phyloP scores from a whole-genome alignment of 53 echinoderm and acorn worm genomes.

The Mesocentrotus franciscanus region DNA sequence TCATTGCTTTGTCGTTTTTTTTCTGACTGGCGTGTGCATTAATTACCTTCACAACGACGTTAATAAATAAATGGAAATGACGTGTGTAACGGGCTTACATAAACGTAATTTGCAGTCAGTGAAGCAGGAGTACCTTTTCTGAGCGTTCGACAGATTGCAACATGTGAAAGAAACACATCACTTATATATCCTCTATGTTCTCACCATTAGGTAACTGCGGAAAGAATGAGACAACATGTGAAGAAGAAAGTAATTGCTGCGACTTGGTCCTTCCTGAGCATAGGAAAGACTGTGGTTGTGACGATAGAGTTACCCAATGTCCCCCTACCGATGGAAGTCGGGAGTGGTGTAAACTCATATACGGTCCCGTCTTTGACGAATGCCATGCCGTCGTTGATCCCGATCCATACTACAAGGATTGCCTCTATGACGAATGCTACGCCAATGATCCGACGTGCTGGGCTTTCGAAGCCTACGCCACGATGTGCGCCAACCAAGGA shows the following conservation, averaged over 20 bases:
- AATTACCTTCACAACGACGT: too few relatives aligned
- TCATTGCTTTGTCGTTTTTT: too few relatives aligned
- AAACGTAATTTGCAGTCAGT: too few relatives aligned
- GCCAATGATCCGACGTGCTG: slow-evolving; percentile 69
- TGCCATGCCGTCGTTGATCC: slow-evolving; percentile 76
- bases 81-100: too few relatives aligned
- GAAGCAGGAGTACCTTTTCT: too few relatives aligned
- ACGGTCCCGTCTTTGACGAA: slow-evolving; percentile 70
- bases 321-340: slow-evolving; percentile 45
- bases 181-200: not conserved
- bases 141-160: too few relatives aligned
- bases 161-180: not conserved
- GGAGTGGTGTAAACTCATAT: slow-evolving; percentile 76
- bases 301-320: slow-evolving; percentile 60
- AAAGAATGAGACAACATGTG: slow-evolving; percentile 74
- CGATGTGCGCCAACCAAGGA: slow-evolving; percentile 57
- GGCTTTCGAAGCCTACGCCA: slow-evolving; percentile 81
- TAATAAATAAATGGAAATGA: too few relatives aligned
- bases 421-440: slow-evolving; percentile 78
- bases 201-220: slow-evolving; percentile 79
- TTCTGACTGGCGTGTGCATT: too few relatives aligned
- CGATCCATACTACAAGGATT: slow-evolving; percentile 61
- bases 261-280: slow-evolving; percentile 77
- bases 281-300: slow-evolving; percentile 74
- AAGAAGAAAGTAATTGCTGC: slow-evolving; percentile 75